Percentiles rank a stretch among this genome's conserved stretches.
Evolutionary conservation across 2,888 invertebrate species (phyloP).

Genomic region (Exocentrus adspersus): DNA sequence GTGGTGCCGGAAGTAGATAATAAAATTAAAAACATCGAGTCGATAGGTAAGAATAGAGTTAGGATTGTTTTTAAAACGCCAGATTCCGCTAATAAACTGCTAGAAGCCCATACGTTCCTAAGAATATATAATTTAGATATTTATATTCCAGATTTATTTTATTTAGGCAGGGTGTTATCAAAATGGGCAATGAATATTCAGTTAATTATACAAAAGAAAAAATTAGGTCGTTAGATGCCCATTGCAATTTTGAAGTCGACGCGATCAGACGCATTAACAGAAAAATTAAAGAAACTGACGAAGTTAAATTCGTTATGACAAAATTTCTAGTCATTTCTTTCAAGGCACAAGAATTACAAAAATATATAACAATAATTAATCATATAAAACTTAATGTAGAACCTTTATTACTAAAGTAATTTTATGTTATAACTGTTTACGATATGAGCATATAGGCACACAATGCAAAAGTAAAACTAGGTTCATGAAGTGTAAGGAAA

Average conservation of each 20-base stretch:
- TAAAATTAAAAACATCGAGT: slow-evolving; percentile 8
- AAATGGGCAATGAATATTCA: background rate
- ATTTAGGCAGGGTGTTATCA: background rate
- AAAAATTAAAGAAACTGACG: background rate
- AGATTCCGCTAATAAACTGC: background rate
- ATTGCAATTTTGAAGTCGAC: background rate
- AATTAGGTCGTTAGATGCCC: background rate
- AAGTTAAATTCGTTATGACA: background rate
- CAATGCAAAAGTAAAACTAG: slow-evolving; percentile 10
- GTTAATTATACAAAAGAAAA: background rate
- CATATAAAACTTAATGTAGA: background rate
- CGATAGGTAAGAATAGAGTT: slow-evolving; percentile 15
- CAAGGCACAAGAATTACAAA: background rate
- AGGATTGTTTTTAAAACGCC: background rate
- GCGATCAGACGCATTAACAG: background rate
- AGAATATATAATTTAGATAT: background rate
- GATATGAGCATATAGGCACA: slow-evolving; percentile 6
- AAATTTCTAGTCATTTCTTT: background rate
- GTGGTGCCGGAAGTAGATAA: slow-evolving; percentile 9
- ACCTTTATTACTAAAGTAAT: slow-evolving; percentile 8
- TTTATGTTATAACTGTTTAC: slow-evolving; percentile 7
- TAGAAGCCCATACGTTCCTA: background rate
- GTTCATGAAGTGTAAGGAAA: slow-evolving; percentile 6
- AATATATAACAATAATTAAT: background rate
- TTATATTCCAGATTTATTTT: background rate